Base-by-base conservation (phyloP, 2,888 invertebrate species). In the Macaria liturata region DNA sequence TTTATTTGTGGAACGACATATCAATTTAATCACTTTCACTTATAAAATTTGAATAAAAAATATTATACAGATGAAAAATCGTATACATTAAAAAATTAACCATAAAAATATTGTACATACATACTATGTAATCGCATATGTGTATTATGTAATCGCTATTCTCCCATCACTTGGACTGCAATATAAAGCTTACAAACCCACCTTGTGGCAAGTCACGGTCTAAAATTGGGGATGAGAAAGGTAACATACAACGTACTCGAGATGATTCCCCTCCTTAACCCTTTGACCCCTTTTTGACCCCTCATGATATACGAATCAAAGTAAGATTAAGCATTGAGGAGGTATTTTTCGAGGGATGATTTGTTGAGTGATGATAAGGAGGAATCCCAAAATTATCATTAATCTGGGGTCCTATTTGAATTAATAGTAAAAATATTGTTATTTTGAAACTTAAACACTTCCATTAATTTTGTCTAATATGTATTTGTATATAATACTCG, bases 141-240 rank as follows among this genome's bases (percentile, higher is more conserved):
- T 7, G 34, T 30, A n/a, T 32, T 45, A 40, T 34, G 9, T 34
- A 3, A 49, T 49, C 54, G 46, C 51, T 52, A 4, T 9, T 31
- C 6, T 7, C 32, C 30, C 32, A 40, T 20, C 30, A 42, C 55
- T 46, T 39, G 44, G 9, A 40, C 54, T 54, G 44, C 30, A 30
- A 30, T 45, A 49, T 51, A 59, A 56, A 61, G 54, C 57, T 53
- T 51, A 62, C 50, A 60, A 60, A 49, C 59, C 45, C 43, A 60
- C 62, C 67, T 69, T 67, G 67, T 62, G 65, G 70, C 72, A 69
- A 72, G 72, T 72, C 72, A 73, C 59, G 69, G 68, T 65, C 64
- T 68, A 67, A 75, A 73, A 73, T 75, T 73, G 70, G 70, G 67
- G 57, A 61, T 67, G 67, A 68, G 71, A 69, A 70, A 69, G 69